phyloP scores from a whole-genome alignment of 2,888 invertebrate species.

The Eutolmus rufibarbis region DNA sequence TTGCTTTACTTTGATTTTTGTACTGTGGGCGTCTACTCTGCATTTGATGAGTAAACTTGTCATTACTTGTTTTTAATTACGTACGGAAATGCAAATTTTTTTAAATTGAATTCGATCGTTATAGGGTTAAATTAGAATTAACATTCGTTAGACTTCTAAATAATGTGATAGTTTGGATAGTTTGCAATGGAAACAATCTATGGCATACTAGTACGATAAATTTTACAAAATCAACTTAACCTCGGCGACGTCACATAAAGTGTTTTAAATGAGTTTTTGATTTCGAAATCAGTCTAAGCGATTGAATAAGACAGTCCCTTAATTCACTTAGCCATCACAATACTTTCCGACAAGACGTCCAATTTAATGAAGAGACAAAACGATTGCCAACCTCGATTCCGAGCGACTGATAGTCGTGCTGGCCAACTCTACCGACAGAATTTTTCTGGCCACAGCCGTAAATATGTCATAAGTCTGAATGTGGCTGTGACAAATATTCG shows the following conservation, averaged over 20 bases:
- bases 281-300: background rate
- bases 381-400: background rate
- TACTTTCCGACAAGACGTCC: background rate
- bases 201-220: background rate
- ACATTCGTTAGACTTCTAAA: no score
- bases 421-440: background rate
- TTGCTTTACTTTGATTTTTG: no score
- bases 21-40: no score
- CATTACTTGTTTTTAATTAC: no score
- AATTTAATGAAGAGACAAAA: background rate
- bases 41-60: no score
- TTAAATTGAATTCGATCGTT: no score
- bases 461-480: constrained; percentile 26
- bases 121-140: no score
- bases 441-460: background rate
- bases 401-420: background rate
- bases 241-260: background rate
- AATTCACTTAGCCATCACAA: background rate
- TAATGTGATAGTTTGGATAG: no score
- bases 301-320: background rate
- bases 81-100: no score
- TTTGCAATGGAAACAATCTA: no score
- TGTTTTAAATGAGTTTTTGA: background rate
- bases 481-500: background rate
- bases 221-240: background rate